Conservation (phyloP, 1,140 invertebrate genomes). For the Bombus fervidus region DNA sequence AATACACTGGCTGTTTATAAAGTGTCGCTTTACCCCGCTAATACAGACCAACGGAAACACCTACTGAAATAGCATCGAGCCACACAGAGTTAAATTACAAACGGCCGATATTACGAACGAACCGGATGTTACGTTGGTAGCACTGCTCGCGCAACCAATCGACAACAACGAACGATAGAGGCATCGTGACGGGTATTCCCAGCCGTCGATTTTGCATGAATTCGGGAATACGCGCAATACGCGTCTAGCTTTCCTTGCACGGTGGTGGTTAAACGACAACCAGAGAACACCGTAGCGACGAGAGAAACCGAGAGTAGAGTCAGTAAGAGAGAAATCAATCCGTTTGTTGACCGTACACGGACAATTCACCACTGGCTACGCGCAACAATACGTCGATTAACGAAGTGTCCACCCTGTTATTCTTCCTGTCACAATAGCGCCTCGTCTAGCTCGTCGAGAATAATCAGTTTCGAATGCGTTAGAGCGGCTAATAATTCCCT, state of each 20-base stretch:
- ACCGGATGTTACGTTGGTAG: not conserved
- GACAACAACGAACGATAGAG: not conserved
- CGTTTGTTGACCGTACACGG: conserved; percentile 58
- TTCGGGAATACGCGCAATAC: conserved; percentile 9
- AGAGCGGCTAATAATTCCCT: conserved; percentile 72
- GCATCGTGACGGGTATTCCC: not conserved
- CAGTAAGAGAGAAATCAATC: conserved; percentile 66
- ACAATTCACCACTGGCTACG: conserved; percentile 40
- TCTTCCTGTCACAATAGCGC: conserved; percentile 65
- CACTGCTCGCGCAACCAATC: not conserved
- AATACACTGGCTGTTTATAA: conserved; percentile 24
- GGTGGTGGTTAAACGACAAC: conserved; percentile 5
- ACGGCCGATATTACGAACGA: conserved; percentile 30
- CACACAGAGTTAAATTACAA: conserved; percentile 33
- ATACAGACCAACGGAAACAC: conserved; percentile 17
- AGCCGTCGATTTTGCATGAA: conserved; percentile 12
- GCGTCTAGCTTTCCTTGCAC: not conserved
- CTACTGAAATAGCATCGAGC: conserved; percentile 25
- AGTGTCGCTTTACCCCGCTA: conserved; percentile 28
- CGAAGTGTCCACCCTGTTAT: conserved; percentile 67
- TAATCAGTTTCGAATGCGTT: conserved; percentile 71
- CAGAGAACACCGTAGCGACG: not conserved
- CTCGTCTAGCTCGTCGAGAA: conserved; percentile 64
- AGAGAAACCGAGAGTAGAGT: conserved; percentile 5
- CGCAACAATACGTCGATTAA: conserved; percentile 72